Evolutionary conservation across 1,140 invertebrate genomes (phyloP).

Genomic region (Drosophila aff.): DNA sequence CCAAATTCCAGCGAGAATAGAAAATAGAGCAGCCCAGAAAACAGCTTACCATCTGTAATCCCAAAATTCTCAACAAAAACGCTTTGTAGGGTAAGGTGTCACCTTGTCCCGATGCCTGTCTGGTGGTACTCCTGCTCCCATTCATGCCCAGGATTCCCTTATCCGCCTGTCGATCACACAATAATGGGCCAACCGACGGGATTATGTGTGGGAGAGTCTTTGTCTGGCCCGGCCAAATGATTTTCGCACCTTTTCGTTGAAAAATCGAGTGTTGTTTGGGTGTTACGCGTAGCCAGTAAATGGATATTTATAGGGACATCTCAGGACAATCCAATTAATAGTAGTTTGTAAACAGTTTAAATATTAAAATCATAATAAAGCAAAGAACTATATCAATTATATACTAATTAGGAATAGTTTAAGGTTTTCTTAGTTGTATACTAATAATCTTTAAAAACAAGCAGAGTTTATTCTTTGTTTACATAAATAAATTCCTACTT

Average conservation of each 20-base stretch:
- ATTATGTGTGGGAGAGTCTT: slow-evolving; percentile 38
- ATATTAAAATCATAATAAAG: not conserved
- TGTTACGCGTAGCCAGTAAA: slow-evolving; percentile 8
- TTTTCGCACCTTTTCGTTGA: slow-evolving; percentile 71
- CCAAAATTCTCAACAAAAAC: slow-evolving; percentile 68
- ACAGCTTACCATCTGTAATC: slow-evolving; percentile 78
- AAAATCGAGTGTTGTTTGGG: slow-evolving; percentile 16
- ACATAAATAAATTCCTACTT: not conserved
- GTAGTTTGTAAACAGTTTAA: slow-evolving; percentile 16
- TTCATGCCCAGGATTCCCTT: slow-evolving; percentile 66
- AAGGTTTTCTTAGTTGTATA: too few species aligned
- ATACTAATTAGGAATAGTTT: too few species aligned
- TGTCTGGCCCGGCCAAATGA: slow-evolving; percentile 56
- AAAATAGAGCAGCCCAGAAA: slow-evolving; percentile 74
- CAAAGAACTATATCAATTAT: too few species aligned
- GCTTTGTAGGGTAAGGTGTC: slow-evolving; percentile 71
- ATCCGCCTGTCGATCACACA: slow-evolving; percentile 77
- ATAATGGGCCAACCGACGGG: slow-evolving; percentile 69
- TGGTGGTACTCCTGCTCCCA: slow-evolving; percentile 29
- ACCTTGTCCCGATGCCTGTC: slow-evolving; percentile 20
- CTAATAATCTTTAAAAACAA: too few species aligned
- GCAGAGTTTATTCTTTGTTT: too few species aligned
- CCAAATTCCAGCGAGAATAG: slow-evolving; percentile 14
- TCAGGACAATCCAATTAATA: slow-evolving; percentile 53
- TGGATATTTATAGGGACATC: slow-evolving; percentile 13